Evolutionary conservation across 2,113 vertebrate genomes (phyloP), one percentile per base, ranked within the genome.

Genomic region (Nesogale talazaci): DNA sequence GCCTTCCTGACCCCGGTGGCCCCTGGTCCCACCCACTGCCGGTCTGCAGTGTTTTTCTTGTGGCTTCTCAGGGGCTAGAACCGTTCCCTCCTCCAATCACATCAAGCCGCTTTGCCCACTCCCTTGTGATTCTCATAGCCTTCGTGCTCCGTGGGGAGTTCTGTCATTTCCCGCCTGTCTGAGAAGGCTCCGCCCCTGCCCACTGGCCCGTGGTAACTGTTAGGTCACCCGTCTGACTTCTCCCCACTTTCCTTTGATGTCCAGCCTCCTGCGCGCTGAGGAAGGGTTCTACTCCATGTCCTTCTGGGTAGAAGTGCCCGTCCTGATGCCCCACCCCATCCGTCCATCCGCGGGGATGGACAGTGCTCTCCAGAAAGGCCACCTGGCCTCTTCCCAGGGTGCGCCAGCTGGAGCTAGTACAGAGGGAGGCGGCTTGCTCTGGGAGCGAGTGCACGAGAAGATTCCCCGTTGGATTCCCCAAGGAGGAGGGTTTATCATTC

Each of bases 181-280:
- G 34, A 81, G 86, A 61, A 59, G 31, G 25, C 36, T 57, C 75
- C 38, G 0, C 76, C 22, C 14, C 16, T 83, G 8, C 22, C 10
- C n/a, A 57, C 10, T 40, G 75, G 40, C 61, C 79, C 31, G 25
- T 27, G 38, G 72, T 57, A 22, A 82, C 88, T 79, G n/a, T 59
- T 69, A 31, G 76, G 36, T 3, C 3, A 1, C 25, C 59, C 42
- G 9, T 1, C 20, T 59, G 65, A 15, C 29, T 82, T 81, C 46
- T 74, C 23, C 83, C 70, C 57, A 20, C 65, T 25, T 10, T 79
- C 42, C 86, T 72, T 59, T 46, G 29, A 59, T 29, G 1, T 67
- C 36, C 34, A 46, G 78, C 36, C 6, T 91, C 72, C 82, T 89
- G 56, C 70, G 46, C 90, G 88, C 70, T 77, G 36, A 94, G 65